A percentile compares a stretch with the other conserved stretches of the same genome.
Conservation (phyloP, 2,113 vertebrate genomes). For the Patagioenas fasciata region DNA sequence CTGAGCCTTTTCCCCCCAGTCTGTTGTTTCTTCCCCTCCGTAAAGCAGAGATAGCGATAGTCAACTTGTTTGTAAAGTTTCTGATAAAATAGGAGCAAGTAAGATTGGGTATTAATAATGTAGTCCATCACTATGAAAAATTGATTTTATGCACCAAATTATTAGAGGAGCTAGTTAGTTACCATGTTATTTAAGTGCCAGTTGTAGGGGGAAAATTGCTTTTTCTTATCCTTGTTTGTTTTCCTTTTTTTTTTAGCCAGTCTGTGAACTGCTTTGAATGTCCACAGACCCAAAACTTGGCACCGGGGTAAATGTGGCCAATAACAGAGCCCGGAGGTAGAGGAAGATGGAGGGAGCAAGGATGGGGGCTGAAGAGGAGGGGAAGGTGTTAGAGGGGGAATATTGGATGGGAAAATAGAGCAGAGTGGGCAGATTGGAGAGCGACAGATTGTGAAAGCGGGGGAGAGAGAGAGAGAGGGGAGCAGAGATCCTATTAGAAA, state of each 20-base stretch:
- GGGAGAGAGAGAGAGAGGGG: conserved; percentile 39
- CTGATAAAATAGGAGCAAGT: neutral
- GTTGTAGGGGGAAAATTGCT: neutral
- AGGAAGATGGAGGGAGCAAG: neutral
- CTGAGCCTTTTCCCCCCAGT: neutral
- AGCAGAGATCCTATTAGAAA: conserved; percentile 53
- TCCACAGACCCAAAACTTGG: neutral
- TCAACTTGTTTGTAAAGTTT: conserved; percentile 29
- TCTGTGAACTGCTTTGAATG: neutral
- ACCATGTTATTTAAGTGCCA: fast-evolving
- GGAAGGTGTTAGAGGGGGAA: conserved; percentile 56
- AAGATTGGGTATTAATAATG: neutral
- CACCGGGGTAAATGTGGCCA: neutral
- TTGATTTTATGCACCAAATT: neutral
- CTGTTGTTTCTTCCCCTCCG: neutral
- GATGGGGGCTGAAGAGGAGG: conserved; percentile 20
- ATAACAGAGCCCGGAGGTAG: neutral
- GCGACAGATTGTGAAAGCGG: conserved; percentile 65
- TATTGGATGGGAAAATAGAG: conserved; percentile 65
- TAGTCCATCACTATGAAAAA: neutral
- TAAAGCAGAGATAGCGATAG: neutral
- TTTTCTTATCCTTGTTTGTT: neutral
- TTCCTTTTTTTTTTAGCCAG: neutral
- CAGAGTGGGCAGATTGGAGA: conserved; percentile 67
- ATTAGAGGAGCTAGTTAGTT: neutral